Percentiles rank a stretch among this genome's conserved stretches.
Evolutionary conservation across 2,888 invertebrate species (phyloP).

Genomic region (Frankliniella intonsa): DNA sequence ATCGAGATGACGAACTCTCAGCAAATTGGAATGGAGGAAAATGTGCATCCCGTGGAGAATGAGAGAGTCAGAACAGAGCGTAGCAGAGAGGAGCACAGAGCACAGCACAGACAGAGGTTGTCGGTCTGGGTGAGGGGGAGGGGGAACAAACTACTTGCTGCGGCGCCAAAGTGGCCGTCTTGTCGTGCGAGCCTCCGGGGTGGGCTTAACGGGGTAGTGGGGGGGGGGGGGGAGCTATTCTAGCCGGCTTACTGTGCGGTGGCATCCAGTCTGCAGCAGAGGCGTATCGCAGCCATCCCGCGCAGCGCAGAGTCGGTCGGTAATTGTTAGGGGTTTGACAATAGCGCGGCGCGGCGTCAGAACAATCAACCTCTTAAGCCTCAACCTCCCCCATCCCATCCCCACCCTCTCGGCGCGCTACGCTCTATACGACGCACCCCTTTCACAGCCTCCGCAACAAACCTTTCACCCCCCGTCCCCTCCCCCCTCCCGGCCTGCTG

Average conservation of each 20-base stretch:
- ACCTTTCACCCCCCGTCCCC: not conserved
- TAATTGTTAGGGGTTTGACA: conserved; percentile 10
- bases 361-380: conserved; percentile 1
- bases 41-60: too few species aligned
- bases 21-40: too few species aligned
- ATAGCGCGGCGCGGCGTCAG: not conserved
- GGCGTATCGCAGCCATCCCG: not conserved
- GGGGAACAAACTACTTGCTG: too few species aligned
- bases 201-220: not conserved
- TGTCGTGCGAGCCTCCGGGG: not conserved
- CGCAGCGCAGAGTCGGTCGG: not conserved
- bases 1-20: too few species aligned
- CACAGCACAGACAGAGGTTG: too few species aligned
- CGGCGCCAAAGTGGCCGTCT: not conserved
- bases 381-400: not conserved
- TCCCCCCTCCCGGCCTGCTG: not conserved
- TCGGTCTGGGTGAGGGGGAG: too few species aligned
- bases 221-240: not conserved
- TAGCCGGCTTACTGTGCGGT: not conserved
- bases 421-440: not conserved
- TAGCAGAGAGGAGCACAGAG: too few species aligned
- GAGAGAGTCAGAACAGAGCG: too few species aligned
- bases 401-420: not conserved
- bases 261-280: not conserved
- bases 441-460: not conserved